phyloP scores from a whole-genome alignment of 2,113 vertebrate species.

The Oophaga pumilio region DNA sequence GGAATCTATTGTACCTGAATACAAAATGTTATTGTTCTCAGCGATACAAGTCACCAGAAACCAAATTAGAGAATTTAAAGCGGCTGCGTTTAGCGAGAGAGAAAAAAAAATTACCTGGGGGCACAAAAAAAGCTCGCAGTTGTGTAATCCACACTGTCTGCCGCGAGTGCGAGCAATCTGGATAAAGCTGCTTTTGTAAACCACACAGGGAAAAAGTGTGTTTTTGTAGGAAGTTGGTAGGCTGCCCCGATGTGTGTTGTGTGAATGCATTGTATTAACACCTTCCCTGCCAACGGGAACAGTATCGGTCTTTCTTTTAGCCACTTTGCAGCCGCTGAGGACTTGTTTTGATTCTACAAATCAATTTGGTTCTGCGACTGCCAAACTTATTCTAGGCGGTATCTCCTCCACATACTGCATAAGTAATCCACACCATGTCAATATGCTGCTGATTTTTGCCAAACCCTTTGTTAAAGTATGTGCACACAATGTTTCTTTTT shows the following conservation, averaged over 20 bases:
- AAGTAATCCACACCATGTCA: too few species aligned
- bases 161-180: slow-evolving; percentile 25
- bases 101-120: slow-evolving; percentile 29
- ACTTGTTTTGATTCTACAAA: background rate
- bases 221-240: slow-evolving; percentile 40
- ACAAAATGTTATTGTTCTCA: slow-evolving; percentile 1
- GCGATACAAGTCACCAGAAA: slow-evolving; percentile 32
- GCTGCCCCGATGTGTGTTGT: slow-evolving; percentile 25
- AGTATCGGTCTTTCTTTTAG: background rate
- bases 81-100: slow-evolving; percentile 4
- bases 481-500: too few species aligned
- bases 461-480: too few species aligned
- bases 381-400: background rate
- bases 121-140: slow-evolving; percentile 26
- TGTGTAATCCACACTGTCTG: slow-evolving; percentile 40
- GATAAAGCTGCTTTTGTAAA: slow-evolving; percentile 53
- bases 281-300: background rate
- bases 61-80: slow-evolving; percentile 39
- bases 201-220: slow-evolving; percentile 12
- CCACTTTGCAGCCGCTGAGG: background rate
- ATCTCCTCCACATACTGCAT: too few species aligned
- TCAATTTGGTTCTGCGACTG: background rate
- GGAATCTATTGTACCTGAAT: slow-evolving; percentile 22
- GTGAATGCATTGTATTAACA: slow-evolving; percentile 22
- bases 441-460: too few species aligned